Evolutionary conservation across 2,888 invertebrate species (phyloP).

Genomic region (Drosophila multiciliata): DNA sequence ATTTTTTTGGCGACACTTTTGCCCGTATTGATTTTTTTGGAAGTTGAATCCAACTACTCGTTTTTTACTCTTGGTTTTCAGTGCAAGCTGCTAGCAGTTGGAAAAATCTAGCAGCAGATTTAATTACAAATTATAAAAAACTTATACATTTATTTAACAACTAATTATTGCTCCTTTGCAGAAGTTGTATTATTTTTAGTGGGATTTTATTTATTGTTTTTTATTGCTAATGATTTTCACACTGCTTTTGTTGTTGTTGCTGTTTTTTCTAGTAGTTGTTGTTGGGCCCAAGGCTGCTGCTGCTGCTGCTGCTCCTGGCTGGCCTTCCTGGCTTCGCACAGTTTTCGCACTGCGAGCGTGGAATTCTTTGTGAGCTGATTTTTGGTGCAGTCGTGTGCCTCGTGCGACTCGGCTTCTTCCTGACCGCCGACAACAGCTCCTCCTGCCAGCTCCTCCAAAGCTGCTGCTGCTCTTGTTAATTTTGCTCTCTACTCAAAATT

Average conservation of each 20-base stretch:
- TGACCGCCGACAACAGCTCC: conserved; percentile 77
- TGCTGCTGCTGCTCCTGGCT: conserved; percentile 27
- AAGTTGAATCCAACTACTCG: conserved; percentile 7
- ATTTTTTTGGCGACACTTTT: conserved; percentile 33
- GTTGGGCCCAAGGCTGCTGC: conserved; percentile 37
- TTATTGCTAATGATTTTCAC: conserved; percentile 3
- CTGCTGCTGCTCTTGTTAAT: conserved; percentile 17
- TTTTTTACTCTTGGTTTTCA: conserved; percentile 13
- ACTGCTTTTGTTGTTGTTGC: conserved; percentile 18
- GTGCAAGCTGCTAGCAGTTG: conserved; percentile 30
- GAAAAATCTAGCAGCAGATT: background rate
- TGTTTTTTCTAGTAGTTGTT: conserved; percentile 20
- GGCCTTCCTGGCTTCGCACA: conserved; percentile 55
- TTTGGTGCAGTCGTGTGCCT: conserved; percentile 28
- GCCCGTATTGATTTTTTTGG: conserved; percentile 52
- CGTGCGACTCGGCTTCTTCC: conserved; percentile 51
- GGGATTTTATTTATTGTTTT: background rate
- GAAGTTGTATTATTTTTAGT: conserved; percentile 5
- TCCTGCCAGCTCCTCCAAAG: background rate
- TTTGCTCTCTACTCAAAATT: conserved; percentile 67
- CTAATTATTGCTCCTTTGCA: conserved; percentile 25
- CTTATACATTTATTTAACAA: conserved; percentile 8
- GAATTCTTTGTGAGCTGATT: conserved; percentile 17
- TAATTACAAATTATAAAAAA: conserved; percentile 12
- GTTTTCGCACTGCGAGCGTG: conserved; percentile 53